phyloP scores from a whole-genome alignment of 2,797 vertebrate species.

The Cuculus canorus region DNA sequence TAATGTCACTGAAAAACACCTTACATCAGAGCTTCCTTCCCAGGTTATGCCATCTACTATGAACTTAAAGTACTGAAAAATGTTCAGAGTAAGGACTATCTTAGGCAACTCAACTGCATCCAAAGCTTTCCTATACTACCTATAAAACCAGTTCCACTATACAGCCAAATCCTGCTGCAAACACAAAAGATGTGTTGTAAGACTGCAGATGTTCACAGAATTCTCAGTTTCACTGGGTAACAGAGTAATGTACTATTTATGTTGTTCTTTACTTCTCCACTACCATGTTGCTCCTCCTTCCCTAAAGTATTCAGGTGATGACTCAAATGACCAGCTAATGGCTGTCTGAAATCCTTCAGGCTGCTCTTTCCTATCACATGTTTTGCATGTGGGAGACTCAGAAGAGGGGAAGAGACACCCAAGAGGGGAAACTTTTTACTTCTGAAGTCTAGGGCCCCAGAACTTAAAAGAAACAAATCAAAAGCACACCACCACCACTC shows the following conservation, averaged over 20 bases:
- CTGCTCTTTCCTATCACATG: background rate
- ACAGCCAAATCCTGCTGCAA: background rate
- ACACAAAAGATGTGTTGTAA: background rate
- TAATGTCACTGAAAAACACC: background rate
- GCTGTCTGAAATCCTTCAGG: background rate
- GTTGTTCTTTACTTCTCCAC: background rate
- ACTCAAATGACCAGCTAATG: background rate
- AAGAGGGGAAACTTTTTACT: background rate
- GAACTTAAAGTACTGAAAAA: background rate
- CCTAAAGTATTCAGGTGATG: background rate
- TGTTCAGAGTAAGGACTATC: background rate
- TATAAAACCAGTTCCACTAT: background rate
- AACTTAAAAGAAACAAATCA: background rate
- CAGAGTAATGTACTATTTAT: background rate
- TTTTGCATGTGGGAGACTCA: background rate
- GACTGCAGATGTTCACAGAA: background rate
- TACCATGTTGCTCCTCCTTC: background rate
- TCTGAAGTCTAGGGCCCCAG: background rate
- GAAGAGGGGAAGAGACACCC: background rate
- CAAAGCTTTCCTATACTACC: background rate
- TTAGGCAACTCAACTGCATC: background rate
- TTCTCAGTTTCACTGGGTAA: background rate
- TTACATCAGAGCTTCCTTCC: fast-evolving
- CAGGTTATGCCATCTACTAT: fast-evolving
- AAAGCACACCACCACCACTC: too few relatives aligned